Percentiles rank a stretch among this genome's conserved stretches.
These are phyloP conservation scores for Macrobrachium nipponense DNA, from an alignment of 1,140 invertebrate species.

Conservation along the genomic window DNA sequence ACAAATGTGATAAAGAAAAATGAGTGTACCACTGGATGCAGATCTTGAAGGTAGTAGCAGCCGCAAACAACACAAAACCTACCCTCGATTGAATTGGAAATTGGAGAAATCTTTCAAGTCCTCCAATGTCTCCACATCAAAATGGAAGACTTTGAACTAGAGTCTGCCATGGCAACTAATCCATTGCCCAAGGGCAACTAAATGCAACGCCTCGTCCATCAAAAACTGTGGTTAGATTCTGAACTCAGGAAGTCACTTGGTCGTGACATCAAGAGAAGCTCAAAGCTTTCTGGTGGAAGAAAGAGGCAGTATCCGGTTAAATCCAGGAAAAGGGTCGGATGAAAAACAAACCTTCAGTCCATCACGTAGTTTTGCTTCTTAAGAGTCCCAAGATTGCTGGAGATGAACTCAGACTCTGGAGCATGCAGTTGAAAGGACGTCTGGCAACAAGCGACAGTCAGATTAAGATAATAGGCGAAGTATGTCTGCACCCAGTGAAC, in stretches of 20 bases:
- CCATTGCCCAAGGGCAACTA: constrained; percentile 13
- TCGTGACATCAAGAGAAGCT: constrained; percentile 55
- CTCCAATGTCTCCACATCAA: neutral
- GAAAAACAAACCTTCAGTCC: constrained; percentile 35
- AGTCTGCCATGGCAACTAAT: neutral
- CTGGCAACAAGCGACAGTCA: constrained; percentile 32
- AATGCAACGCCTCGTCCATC: constrained; percentile 21
- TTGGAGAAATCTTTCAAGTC: constrained; percentile 15
- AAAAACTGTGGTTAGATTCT: constrained; percentile 47
- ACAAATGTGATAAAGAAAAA: constrained; percentile 54
- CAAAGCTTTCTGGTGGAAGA: constrained; percentile 41
- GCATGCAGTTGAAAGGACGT: neutral
- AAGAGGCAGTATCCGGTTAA: constrained; percentile 55
- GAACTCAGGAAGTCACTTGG: constrained; percentile 54
- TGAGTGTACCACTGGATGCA: constrained; percentile 44
- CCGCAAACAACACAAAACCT: neutral
- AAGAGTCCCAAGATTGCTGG: constrained; percentile 17
- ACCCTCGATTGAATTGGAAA: constrained; percentile 19
- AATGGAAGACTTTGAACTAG: constrained; percentile 32
- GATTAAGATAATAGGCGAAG: constrained; percentile 23
- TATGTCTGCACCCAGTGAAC: constrained; percentile 26
- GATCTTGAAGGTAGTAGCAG: constrained; percentile 29
- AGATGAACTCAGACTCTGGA: constrained; percentile 47
- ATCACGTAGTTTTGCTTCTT: constrained; percentile 58
- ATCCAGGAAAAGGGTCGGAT: constrained; percentile 24